These are phyloP conservation scores for Platichthys stellatus DNA, from an alignment of 2,113 vertebrate species.

Conservation along the genomic window DNA sequence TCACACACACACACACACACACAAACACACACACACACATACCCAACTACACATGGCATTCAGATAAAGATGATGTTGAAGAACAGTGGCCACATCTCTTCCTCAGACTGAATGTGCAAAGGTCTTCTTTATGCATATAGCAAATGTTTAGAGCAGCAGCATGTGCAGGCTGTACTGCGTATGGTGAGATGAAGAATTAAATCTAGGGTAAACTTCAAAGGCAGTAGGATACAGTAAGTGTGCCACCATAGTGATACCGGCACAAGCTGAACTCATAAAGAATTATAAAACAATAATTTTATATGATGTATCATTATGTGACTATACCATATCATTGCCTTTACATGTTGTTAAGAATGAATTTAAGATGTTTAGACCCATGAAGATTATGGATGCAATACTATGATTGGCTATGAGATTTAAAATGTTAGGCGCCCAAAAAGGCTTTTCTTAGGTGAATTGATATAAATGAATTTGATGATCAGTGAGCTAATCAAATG, in stretches of 20 bases:
- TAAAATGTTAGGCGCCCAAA: too few species aligned
- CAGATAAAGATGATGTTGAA: not conserved
- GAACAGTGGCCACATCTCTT: too few species aligned
- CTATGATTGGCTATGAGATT: too few species aligned
- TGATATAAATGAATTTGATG: too few species aligned
- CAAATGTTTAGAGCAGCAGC: not conserved
- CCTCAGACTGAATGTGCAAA: too few species aligned
- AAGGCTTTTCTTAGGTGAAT: too few species aligned
- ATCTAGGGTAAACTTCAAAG: conserved; percentile 40
- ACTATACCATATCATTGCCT: not conserved
- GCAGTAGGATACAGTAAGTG: conserved; percentile 9
- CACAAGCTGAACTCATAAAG: not conserved
- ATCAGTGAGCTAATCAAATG: too few species aligned
- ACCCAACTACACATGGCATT: not conserved
- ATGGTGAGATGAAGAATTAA: not conserved
- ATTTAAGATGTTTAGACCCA: not conserved
- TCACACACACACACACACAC: not conserved
- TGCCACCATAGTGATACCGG: not conserved
- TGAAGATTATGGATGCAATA: not conserved
- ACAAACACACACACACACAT: not conserved
- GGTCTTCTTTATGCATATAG: too few species aligned
- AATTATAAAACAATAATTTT: not conserved
- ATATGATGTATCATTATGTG: too few species aligned
- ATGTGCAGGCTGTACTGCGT: too few species aligned
- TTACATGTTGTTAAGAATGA: not conserved